A percentile compares a stretch with the other conserved stretches of the same genome.
phyloP scores from a whole-genome alignment of 2,113 vertebrate species.

The Lycocorax pyrrhopterus region DNA sequence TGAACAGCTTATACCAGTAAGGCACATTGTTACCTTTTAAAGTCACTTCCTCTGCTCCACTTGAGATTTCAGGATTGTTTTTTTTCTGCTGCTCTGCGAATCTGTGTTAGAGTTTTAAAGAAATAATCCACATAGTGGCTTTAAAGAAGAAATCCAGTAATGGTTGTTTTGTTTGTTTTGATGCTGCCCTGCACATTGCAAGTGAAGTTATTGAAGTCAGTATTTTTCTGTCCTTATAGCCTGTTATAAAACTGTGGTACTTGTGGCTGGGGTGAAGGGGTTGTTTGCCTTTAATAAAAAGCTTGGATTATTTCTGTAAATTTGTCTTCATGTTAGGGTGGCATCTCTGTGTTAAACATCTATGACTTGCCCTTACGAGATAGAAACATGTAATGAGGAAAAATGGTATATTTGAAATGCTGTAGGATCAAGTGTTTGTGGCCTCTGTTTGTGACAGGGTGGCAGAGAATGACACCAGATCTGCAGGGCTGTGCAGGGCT shows the following conservation, averaged over 20 bases:
- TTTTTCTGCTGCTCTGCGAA: neutral
- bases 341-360: neutral
- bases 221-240: neutral
- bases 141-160: neutral
- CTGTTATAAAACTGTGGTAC: neutral
- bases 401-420: neutral
- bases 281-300: neutral
- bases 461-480: neutral
- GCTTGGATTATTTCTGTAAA: neutral
- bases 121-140: neutral
- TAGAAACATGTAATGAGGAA: neutral
- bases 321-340: neutral
- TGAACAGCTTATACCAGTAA: neutral
- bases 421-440: neutral
- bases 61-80: neutral
- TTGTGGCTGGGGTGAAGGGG: neutral
- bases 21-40: neutral
- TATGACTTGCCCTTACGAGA: neutral
- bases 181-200: neutral
- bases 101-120: neutral
- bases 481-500: rapidly evolving
- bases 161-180: neutral
- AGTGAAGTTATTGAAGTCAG: neutral
- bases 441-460: neutral
- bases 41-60: neutral